Base-by-base conservation (phyloP, 2,888 invertebrate genomes). In the Eudemis profundana region DNA sequence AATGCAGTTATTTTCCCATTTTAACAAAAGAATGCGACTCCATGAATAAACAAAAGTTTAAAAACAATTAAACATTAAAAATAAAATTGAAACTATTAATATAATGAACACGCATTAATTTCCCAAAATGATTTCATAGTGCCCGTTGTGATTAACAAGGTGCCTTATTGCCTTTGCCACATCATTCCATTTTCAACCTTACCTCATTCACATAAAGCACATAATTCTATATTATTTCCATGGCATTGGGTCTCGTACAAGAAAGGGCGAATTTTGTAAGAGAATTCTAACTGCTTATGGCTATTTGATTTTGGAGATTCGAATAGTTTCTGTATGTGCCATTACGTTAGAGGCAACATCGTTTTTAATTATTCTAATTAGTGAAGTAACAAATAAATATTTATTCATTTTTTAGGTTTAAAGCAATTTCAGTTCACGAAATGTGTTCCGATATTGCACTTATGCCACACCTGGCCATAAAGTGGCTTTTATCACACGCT, bases 31-130 rank as follows among this genome's bases (percentile, higher is more conserved):
- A 27, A 27, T 54, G 40, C 23, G 5, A 38, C 14, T 33, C 33
- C 29, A 50, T 54, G 7, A 54, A 54, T 54, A 36, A 38, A 53
- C 38, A 38, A 53, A 14, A 44, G 19, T n/a, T 19, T 15, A 21
- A 53, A 36, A 3, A 53, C 14, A 38, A 38, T 53, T n/a, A 14
- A 36, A 38, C 14, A 38, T 53, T 15, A n/a, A 15, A 40, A 40
- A 40, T 12, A 7, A 40, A 23, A 40, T 54, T 36, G 10, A n/a
- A 36, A 21, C 10, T 14, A 23, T 8, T n/a, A n/a, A 1, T n/a
- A 19, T 51, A 36, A n/a, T 14, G 50, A 50, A 50, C 49, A 33
- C n/a, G 33, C 12, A 36, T 49, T 27, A 33, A 50, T 36, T 10
- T 33, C 33, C 10, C 33, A 10, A 21, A 51, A 12, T 50, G 33